Evolutionary conservation across 2,113 vertebrate species (phyloP), one percentile per base, ranked within the genome.

Genomic region (Orientallactaga bullata): DNA sequence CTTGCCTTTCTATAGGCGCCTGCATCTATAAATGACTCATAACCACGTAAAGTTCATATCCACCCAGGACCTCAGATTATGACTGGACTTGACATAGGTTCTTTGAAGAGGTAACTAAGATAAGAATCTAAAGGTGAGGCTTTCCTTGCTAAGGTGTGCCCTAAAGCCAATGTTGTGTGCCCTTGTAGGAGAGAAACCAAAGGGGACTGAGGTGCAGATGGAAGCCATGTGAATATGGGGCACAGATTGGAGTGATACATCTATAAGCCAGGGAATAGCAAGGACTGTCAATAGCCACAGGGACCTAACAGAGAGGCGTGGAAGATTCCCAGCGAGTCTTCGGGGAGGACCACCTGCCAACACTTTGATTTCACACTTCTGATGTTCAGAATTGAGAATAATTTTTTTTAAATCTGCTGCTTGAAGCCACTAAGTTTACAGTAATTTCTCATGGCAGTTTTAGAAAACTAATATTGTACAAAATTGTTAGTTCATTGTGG

Each of bases 321-420:
- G 12, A 17, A n/a, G 24, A 21, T 18, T 20, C 26, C 35, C 18
- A 7, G 3, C 28, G n/a, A 77, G 61, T 11, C 58, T 88, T 32
- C 15, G 37, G 65, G 39, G 60, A 13, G 79, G 47, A 30, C 35
- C 23, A 21, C 10, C 39, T 74, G 58, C 30, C n/a, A 23, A 61
- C 7, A 30, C 61, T 55, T 84, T 60, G n/a, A 61, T 87, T 82
- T 69, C 15, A 77, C 61, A 71, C 30, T 73, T 73, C 61, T 61
- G 3, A 60, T 11, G 24, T 83, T 63, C 11, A 37, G 74, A 94
- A 80, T 5, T 77, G 42, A n/a, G 21, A 90, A 47, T 90, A n/a
- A n/a, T n/a, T n/a, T n/a, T n/a, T n/a, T n/a, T n/a, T n/a, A 63
- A 88, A 91, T 73, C 58, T 71, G 17, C 65, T 74, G 47, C n/a